phyloP scores from a whole-genome alignment of 2,797 vertebrate genomes.

The Hafferia zeledoni region DNA sequence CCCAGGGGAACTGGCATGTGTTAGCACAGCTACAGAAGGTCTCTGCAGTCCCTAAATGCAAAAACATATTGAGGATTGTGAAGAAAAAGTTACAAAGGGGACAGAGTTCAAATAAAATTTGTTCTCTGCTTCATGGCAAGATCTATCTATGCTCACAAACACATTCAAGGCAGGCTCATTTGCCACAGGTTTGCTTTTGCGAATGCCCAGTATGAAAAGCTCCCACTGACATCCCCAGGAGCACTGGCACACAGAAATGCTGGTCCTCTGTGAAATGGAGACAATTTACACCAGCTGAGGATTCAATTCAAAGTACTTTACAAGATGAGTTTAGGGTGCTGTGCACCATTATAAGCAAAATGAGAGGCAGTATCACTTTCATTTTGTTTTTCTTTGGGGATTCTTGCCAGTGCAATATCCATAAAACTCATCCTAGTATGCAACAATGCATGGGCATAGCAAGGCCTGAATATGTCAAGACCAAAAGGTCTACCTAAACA shows the following conservation, averaged over 20 bases:
- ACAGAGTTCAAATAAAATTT: slow-evolving; percentile 63
- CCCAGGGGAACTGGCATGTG: slow-evolving; percentile 49
- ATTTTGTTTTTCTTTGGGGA: neutral
- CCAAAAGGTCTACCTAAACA: neutral
- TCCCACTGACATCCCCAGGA: neutral
- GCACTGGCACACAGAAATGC: neutral
- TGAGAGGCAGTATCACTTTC: neutral
- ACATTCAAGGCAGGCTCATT: neutral
- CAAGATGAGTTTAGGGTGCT: neutral
- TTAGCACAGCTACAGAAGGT: slow-evolving; percentile 65
- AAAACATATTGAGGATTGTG: slow-evolving; percentile 68
- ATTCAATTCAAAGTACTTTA: neutral
- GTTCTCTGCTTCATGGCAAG: neutral
- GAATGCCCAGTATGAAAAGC: neutral
- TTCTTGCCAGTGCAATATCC: neutral
- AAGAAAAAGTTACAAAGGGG: slow-evolving; percentile 56
- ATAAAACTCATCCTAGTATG: neutral
- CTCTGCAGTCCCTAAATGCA: slow-evolving; percentile 57
- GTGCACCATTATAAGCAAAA: neutral
- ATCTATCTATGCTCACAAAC: neutral
- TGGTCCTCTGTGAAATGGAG: rapidly evolving
- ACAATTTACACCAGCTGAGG: neutral
- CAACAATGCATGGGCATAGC: neutral
- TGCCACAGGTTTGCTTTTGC: neutral
- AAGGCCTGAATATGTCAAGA: neutral